These are phyloP conservation scores for Siniperca chuatsi DNA, from an alignment of 2,113 vertebrate species.

Conservation along the genomic window DNA sequence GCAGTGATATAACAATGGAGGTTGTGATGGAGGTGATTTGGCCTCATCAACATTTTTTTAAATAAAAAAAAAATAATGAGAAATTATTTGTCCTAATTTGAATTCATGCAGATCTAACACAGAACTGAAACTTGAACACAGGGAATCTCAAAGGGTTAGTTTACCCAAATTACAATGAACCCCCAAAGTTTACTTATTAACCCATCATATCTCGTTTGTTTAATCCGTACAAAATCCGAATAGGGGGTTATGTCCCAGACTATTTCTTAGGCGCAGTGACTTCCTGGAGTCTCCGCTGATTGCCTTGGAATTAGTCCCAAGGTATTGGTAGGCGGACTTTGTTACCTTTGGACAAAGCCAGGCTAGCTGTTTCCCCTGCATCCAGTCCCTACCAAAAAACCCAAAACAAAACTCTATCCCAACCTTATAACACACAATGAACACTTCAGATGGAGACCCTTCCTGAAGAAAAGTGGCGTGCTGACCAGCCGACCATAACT, in stretches of 20 bases:
- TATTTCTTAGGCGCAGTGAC: background rate
- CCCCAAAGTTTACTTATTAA: background rate
- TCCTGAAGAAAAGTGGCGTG: background rate
- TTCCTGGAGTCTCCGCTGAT: background rate
- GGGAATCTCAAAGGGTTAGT: too few relatives aligned
- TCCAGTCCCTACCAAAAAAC: background rate
- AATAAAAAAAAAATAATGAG: background rate
- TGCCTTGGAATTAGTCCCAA: background rate
- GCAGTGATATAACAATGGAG: background rate
- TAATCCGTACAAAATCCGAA: background rate
- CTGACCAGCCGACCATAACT: slow-evolving; percentile 23
- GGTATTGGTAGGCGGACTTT: background rate
- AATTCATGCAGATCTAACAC: too few relatives aligned
- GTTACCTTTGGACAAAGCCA: background rate
- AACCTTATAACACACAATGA: background rate
- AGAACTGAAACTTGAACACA: background rate
- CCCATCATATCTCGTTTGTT: background rate
- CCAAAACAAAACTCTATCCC: too few relatives aligned
- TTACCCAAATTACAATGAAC: too few relatives aligned
- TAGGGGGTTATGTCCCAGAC: background rate
- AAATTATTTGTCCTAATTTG: background rate
- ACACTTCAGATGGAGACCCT: slow-evolving; percentile 17
- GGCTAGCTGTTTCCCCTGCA: background rate
- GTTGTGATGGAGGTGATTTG: background rate
- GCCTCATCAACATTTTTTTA: background rate